These are phyloP conservation scores for Lineus longissimus DNA, from an alignment of 1,140 invertebrate genomes.

Conservation along the genomic window DNA sequence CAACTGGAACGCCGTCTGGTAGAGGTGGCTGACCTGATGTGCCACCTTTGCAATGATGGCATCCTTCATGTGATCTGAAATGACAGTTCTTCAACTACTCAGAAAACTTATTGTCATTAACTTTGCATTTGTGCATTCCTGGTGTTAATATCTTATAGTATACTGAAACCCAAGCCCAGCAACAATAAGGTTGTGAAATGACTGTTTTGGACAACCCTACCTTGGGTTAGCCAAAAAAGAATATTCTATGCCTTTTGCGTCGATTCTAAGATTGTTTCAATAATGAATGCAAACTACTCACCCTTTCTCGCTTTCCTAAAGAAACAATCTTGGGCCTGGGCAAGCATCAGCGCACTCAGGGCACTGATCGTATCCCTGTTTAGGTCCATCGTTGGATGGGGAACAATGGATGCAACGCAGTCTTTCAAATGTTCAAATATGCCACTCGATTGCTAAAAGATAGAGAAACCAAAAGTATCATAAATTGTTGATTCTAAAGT, in stretches of 20 bases:
- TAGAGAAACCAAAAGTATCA: slow-evolving; percentile 15
- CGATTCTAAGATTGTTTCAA: no score
- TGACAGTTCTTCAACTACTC: not conserved
- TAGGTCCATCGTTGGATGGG: slow-evolving; percentile 91
- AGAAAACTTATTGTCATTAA: not conserved
- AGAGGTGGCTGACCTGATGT: slow-evolving; percentile 88
- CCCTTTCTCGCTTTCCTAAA: slow-evolving; percentile 81
- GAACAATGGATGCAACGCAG: slow-evolving; percentile 76
- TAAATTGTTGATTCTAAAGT: no score
- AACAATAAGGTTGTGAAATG: no score
- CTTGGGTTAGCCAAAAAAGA: no score
- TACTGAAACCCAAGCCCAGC: no score
- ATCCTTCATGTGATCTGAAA: slow-evolving; percentile 88
- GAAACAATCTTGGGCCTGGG: slow-evolving; percentile 96
- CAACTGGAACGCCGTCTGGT: slow-evolving; percentile 81
- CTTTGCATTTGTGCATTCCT: no score
- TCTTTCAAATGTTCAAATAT: slow-evolving; percentile 87
- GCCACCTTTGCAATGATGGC: slow-evolving; percentile 86
- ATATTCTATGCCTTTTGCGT: no score
- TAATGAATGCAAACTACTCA: not conserved
- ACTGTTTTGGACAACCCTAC: no score
- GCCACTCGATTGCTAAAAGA: slow-evolving; percentile 78
- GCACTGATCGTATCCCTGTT: slow-evolving; percentile 85
- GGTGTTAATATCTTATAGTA: no score
- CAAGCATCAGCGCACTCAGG: slow-evolving; percentile 84